Evolutionary conservation across 2,113 vertebrate species (phyloP).

Genomic region (Gulo gulo): DNA sequence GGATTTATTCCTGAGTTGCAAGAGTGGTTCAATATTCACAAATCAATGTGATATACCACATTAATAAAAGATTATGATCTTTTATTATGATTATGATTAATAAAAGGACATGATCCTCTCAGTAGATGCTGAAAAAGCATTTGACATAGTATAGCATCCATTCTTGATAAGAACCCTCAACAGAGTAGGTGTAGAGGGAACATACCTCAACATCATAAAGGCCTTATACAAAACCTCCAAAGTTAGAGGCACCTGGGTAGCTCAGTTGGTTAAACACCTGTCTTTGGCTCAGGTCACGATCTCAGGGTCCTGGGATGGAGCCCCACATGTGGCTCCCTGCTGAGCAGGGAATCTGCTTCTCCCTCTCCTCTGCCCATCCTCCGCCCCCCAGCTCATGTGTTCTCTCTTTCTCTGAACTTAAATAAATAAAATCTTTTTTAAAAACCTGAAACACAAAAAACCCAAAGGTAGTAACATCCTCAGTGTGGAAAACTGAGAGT

Average conservation of each 20-base stretch:
- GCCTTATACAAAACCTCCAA: not conserved
- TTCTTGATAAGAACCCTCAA: not conserved
- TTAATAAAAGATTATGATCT: not conserved
- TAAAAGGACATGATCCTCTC: not conserved
- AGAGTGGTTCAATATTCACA: no score
- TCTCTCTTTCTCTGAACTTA: not conserved
- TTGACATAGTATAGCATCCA: not conserved
- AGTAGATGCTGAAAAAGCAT: not conserved
- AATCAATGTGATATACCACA: not conserved
- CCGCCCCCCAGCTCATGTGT: accelerated
- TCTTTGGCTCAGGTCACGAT: not conserved
- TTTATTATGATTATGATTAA: no score
- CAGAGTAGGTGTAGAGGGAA: no score
- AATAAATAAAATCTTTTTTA: not conserved
- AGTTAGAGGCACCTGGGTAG: not conserved
- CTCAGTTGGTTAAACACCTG: not conserved
- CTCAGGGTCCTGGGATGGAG: not conserved
- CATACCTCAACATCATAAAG: not conserved
- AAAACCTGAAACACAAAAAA: not conserved
- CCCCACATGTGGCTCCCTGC: not conserved
- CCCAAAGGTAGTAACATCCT: not conserved
- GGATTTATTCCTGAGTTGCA: no score
- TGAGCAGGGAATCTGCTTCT: not conserved
- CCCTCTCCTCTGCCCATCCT: not conserved
- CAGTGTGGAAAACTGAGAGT: not conserved